These are phyloP conservation scores for Drosophila suboccidentalis DNA, from an alignment of 2,888 invertebrate species.

Conservation along the genomic window DNA sequence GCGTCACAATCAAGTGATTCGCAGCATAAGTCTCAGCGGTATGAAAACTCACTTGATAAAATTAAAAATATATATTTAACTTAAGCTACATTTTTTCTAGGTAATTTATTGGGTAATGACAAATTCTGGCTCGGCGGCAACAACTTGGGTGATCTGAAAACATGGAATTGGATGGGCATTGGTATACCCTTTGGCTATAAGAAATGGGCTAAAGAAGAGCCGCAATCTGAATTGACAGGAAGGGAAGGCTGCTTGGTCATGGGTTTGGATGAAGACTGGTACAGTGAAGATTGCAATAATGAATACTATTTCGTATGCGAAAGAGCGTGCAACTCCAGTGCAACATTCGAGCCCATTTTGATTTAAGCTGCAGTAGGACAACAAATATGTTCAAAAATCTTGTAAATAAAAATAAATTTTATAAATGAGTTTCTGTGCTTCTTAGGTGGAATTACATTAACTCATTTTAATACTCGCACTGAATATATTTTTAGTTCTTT, in stretches of 20 bases:
- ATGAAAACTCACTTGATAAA: not conserved
- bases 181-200: slow-evolving; percentile 54
- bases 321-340: not conserved
- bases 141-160: slow-evolving; percentile 30
- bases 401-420: too few species aligned
- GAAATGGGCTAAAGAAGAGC: slow-evolving; percentile 52
- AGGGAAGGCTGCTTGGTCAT: slow-evolving; percentile 44
- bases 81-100: slow-evolving; percentile 7
- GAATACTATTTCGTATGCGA: slow-evolving; percentile 61
- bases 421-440: too few species aligned
- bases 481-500: too few species aligned
- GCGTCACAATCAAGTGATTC: slow-evolving; percentile 39
- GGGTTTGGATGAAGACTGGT: slow-evolving; percentile 46
- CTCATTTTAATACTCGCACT: too few species aligned
- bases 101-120: slow-evolving; percentile 21
- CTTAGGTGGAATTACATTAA: too few species aligned
- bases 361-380: not conserved
- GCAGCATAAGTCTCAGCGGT: slow-evolving; percentile 37
- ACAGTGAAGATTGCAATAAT: slow-evolving; percentile 46
- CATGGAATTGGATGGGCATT: slow-evolving; percentile 55
- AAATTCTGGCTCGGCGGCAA: slow-evolving; percentile 65
- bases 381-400: too few species aligned
- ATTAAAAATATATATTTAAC: not conserved
- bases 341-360: slow-evolving; percentile 22
- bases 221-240: slow-evolving; percentile 13